A percentile compares a stretch with the other conserved stretches of the same genome.
phyloP scores from a whole-genome alignment of 1,140 invertebrate species.

The Neotoxoptera formosana region DNA sequence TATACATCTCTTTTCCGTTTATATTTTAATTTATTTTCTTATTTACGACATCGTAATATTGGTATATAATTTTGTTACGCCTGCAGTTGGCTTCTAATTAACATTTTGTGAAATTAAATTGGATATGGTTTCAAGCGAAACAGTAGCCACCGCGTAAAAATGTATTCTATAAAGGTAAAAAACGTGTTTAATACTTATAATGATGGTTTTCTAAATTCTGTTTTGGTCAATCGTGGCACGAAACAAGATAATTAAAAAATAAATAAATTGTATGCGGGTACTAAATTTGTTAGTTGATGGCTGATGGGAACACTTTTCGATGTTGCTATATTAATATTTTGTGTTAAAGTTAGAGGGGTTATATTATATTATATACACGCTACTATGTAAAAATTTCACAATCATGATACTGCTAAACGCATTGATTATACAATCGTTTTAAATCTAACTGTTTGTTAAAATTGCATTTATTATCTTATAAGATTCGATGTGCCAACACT shows the following conservation, averaged over 20 bases:
- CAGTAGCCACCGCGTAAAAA: neutral
- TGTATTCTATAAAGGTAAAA: neutral
- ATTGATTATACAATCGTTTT: neutral
- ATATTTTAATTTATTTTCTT: slow-evolving; percentile 27
- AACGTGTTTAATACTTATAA: neutral
- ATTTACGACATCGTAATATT: slow-evolving; percentile 6
- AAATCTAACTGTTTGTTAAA: neutral
- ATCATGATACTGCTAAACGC: too few relatives aligned
- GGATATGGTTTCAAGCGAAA: neutral
- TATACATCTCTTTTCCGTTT: neutral
- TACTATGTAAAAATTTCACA: too few relatives aligned
- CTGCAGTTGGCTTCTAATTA: neutral
- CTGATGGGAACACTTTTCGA: neutral
- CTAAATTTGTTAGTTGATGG: neutral
- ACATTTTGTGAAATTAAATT: slow-evolving; percentile 6
- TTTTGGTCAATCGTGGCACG: neutral
- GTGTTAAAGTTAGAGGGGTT: neutral
- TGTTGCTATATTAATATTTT: neutral
- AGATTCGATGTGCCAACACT: too few relatives aligned
- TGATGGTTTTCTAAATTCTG: neutral
- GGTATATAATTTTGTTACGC: slow-evolving; percentile 1
- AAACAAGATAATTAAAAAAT: neutral
- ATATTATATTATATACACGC: too few relatives aligned
- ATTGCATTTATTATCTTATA: neutral
- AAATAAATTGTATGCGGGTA: neutral